Conservation (phyloP, 2,888 invertebrate species). For the Metellina segmentata region DNA sequence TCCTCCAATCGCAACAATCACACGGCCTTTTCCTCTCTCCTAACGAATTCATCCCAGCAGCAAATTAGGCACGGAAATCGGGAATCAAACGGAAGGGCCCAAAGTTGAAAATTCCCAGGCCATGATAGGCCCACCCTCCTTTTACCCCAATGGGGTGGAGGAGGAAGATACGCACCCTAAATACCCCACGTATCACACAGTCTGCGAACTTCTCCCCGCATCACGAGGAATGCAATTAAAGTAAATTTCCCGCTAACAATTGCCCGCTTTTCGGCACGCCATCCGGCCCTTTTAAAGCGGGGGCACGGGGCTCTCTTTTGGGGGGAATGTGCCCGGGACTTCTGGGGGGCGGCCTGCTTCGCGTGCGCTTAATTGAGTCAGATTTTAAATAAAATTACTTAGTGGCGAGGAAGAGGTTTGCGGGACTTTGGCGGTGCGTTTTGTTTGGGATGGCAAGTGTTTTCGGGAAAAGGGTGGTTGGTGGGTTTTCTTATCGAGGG, state of each 20-base stretch:
- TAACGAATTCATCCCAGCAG: neutral
- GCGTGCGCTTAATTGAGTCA: slow-evolving; percentile 64
- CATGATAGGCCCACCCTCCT: neutral
- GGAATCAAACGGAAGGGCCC: slow-evolving; percentile 30
- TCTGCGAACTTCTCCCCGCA: neutral
- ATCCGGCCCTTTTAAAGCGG: neutral
- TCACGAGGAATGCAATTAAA: slow-evolving; percentile 53
- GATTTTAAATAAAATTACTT: slow-evolving; percentile 66
- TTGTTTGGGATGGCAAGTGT: neutral
- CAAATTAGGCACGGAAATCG: slow-evolving; percentile 59
- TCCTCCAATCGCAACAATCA: slow-evolving; percentile 15
- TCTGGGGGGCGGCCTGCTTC: neutral
- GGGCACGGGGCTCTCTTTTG: neutral
- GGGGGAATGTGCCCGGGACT: too few species aligned
- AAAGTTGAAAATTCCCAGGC: slow-evolving; percentile 18
- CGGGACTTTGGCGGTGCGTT: neutral
- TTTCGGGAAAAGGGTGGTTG: neutral
- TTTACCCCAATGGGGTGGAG: neutral
- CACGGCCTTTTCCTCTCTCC: neutral
- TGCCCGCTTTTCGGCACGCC: slow-evolving; percentile 37
- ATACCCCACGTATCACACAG: neutral
- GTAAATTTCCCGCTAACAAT: slow-evolving; percentile 65
- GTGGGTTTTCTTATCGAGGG: neutral
- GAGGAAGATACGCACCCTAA: slow-evolving; percentile 7
- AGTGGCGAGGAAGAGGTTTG: neutral